Percentiles rank a stretch among this genome's conserved stretches.
These are phyloP conservation scores for Tipula confusa DNA, from an alignment of 2,888 invertebrate genomes.

Conservation along the genomic window DNA sequence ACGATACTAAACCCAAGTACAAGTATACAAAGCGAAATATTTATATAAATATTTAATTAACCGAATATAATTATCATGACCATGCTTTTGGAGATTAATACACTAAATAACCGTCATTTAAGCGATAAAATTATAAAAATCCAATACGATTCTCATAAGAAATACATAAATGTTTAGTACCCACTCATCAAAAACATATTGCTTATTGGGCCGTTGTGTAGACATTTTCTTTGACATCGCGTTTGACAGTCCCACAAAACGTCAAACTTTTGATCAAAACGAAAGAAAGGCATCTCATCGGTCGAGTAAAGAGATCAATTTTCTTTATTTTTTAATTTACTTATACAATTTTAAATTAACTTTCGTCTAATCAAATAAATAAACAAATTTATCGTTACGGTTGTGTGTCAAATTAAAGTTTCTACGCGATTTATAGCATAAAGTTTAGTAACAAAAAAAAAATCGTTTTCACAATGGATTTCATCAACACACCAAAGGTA, in stretches of 20 bases:
- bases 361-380: background rate
- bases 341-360: background rate
- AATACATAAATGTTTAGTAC: background rate
- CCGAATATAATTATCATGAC: background rate
- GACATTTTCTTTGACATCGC: background rate
- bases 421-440: no score
- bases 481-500: conserved; percentile 3
- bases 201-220: background rate
- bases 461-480: background rate
- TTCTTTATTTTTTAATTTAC: background rate
- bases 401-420: background rate
- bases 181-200: background rate
- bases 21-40: background rate
- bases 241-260: background rate
- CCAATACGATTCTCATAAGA: background rate
- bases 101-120: background rate
- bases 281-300: background rate
- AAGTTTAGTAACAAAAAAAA: background rate
- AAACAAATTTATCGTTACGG: background rate
- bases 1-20: background rate
- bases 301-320: background rate
- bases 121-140: background rate
- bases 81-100: background rate
- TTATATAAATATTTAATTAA: background rate
- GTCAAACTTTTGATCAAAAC: background rate